Conservation (phyloP, 1,140 invertebrate genomes). For the Plectus sambesii region DNA sequence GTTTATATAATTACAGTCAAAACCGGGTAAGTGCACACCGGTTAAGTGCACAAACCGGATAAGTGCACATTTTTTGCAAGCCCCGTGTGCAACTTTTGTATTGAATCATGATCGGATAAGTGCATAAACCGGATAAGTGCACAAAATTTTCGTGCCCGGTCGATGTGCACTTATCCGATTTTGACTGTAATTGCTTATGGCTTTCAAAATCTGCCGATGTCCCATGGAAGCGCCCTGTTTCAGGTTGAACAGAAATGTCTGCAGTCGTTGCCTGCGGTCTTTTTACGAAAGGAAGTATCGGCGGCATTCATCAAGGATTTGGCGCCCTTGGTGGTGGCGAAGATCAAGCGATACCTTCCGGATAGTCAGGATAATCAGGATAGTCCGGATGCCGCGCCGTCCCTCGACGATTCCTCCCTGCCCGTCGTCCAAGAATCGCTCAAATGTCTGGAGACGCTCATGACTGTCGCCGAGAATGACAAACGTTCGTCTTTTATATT, state of each 20-base stretch:
- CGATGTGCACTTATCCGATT: too few species aligned
- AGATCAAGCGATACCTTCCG: constrained; percentile 29
- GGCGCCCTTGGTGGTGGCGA: constrained; percentile 28
- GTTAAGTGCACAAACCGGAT: too few species aligned
- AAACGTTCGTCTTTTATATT: constrained; percentile 61
- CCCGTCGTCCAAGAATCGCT: constrained; percentile 47
- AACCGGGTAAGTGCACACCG: too few species aligned
- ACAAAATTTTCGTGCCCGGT: too few species aligned
- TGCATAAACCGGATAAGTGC: too few species aligned
- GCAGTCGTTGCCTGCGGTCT: constrained; percentile 63
- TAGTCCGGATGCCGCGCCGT: constrained; percentile 22
- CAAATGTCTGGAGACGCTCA: constrained; percentile 60
- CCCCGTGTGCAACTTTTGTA: too few species aligned
- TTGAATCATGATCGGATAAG: too few species aligned
- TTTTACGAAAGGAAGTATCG: constrained; percentile 51
- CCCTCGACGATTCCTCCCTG: constrained; percentile 25
- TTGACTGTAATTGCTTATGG: too few species aligned
- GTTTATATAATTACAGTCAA: too few species aligned
- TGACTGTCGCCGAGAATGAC: constrained; percentile 61
- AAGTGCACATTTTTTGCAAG: too few species aligned
- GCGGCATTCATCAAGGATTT: constrained; percentile 28
- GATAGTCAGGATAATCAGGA: constrained; percentile 4
- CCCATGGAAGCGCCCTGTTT: constrained; percentile 14
- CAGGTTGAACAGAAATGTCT: constrained; percentile 65
- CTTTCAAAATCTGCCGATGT: too few species aligned